Evolutionary conservation across 2,113 vertebrate species (phyloP).

Genomic region (Paramisgurnus dabryanus): DNA sequence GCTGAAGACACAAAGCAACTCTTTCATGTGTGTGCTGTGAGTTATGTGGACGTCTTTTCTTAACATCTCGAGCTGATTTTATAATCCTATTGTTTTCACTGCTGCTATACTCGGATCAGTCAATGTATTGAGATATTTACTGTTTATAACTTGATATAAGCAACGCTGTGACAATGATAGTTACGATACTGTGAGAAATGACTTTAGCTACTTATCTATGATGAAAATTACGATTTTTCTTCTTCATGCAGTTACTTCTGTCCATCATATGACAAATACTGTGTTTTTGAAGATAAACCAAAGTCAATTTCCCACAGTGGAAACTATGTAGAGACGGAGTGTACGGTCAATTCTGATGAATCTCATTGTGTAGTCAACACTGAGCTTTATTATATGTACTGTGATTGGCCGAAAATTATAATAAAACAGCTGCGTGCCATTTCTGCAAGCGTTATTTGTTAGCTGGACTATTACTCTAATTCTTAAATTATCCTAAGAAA

Average conservation of each 20-base stretch:
- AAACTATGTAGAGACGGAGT: constrained; percentile 26
- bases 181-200: constrained; percentile 39
- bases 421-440: constrained; percentile 80
- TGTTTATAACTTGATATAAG: constrained; percentile 23
- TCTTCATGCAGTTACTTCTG: constrained; percentile 52
- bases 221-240: constrained; percentile 28
- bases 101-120: constrained; percentile 13
- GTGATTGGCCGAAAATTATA: constrained; percentile 74
- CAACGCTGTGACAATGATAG: constrained; percentile 38
- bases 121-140: constrained; percentile 32
- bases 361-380: constrained; percentile 30
- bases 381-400: constrained; percentile 39
- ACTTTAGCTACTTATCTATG: constrained; percentile 41
- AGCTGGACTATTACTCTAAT: constrained; percentile 93
- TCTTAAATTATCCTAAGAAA: constrained; percentile 99
- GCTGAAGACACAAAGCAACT: constrained; percentile 90
- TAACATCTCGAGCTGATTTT: constrained; percentile 61
- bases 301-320: constrained; percentile 19
- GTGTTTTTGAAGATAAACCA: constrained; percentile 2
- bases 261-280: constrained; percentile 39
- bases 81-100: constrained; percentile 25
- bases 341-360: constrained; percentile 12
- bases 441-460: constrained; percentile 98
- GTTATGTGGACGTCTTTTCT: constrained; percentile 59
- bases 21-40: constrained; percentile 22